Base-by-base conservation (phyloP, 2,888 invertebrate genomes). In the Tholera decimalis region DNA sequence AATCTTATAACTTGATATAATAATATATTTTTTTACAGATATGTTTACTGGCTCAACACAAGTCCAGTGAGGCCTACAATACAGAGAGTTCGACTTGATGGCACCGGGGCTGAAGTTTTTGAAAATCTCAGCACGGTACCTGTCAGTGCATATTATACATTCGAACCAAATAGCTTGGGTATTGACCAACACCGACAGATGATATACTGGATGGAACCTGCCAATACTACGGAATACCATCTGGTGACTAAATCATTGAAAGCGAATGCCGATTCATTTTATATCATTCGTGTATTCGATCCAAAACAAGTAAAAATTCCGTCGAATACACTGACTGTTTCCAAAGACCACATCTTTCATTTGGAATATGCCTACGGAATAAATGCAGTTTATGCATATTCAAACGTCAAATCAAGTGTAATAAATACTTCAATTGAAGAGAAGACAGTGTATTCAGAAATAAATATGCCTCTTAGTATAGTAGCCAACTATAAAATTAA, bases 41-140 rank as follows among this genome's bases (percentile, higher is more conserved):
- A 96, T 73, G 92, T 99, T 65, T 99, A 98, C 89, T 99, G 99
- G 98, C 97, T 98, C 9, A 98, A 98, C 91, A 97, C 97, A 81
- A 97, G 98, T 84, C 91, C 93, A 18, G 92, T 93, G 20, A 96
- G 96, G 55, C 22, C 20, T 96, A 44, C 20, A 97, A 98, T 99
- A 62, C 98, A 98, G 89, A 95, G 97, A 60, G 96, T 98, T 1
- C 96, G 96, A 57, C 93, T 98, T 54, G 96, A 97, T 86, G 98
- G 98, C 7, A 93, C 94, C 11, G 92, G 97, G 3, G 96, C 96
- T 33, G 90, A 96, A 44, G 44, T 55, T n/a, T 44, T 28, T 44
- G 2, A 30, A 4, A n/a, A 20, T 22, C 20, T 55, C 22, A 44
- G 7, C 22, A n/a, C 44, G 7, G 0, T 30, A 4, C 28, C n/a